phyloP scores from a whole-genome alignment of 1,140 invertebrate species.

The Hirudo medicinalis region DNA sequence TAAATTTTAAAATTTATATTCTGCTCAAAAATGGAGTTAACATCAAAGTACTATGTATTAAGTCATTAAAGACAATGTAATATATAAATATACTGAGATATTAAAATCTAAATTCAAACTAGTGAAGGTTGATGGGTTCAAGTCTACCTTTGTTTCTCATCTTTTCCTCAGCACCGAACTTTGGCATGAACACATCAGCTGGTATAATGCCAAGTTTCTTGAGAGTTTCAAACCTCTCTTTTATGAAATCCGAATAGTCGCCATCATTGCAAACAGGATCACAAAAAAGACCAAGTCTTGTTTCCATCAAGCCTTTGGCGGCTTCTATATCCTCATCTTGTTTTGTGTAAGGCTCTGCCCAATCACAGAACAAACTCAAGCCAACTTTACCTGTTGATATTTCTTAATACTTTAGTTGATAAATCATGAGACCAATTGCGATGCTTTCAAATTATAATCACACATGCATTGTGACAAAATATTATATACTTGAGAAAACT shows the following conservation, averaged over 20 bases:
- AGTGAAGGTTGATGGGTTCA: too few species aligned
- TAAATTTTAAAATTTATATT: too few species aligned
- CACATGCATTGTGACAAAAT: too few species aligned
- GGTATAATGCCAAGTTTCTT: conserved; percentile 11
- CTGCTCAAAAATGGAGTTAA: too few species aligned
- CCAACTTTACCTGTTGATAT: conserved; percentile 27
- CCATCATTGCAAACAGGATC: conserved; percentile 33
- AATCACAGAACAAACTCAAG: conserved; percentile 29
- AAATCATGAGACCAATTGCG: too few species aligned
- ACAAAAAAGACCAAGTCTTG: conserved; percentile 36
- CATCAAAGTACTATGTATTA: too few species aligned
- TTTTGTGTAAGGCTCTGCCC: conserved; percentile 27
- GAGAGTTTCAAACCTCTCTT: conserved; percentile 27
- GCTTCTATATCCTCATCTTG: conserved; percentile 27
- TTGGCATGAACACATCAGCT: conserved; percentile 25
- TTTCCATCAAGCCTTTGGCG: conserved; percentile 29
- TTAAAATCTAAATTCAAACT: too few species aligned
- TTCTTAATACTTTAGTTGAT: too few species aligned
- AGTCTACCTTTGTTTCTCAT: not conserved
- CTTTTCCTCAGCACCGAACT: conserved; percentile 35
- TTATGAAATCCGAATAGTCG: conserved; percentile 36
- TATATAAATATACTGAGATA: too few species aligned
- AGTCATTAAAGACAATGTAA: too few species aligned
- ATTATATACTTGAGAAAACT: too few species aligned
- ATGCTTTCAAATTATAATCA: too few species aligned